Evolutionary conservation across 2,797 vertebrate species (phyloP), one percentile per base, ranked within the genome.

Genomic region (Liasis olivaceus): DNA sequence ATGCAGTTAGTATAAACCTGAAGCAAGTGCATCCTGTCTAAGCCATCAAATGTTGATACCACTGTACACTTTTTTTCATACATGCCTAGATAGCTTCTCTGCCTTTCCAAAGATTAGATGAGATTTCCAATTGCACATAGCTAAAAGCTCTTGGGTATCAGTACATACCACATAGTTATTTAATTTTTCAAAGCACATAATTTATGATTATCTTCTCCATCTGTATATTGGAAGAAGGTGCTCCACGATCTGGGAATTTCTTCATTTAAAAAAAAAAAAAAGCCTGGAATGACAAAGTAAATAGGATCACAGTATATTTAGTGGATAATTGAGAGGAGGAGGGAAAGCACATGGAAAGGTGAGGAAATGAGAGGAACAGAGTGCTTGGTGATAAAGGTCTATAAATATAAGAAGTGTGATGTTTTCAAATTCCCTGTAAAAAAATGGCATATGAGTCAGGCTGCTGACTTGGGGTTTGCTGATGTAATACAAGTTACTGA

Each of bases 381-480:
- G 92, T 88, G 81, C 85, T 88, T 91, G 62, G 77, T 66, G 59
- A 93, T 88, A 93, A 90, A 72, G 56, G 28, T 90, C 89, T 93
- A 93, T 93, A 90, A 90, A 88, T 91, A 93, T 56, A 90, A 64
- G 69, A 88, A 90, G 85, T 90, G 89, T 88, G 59, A 88, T 90
- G 47, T 90, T 88, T 88, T 36, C 42, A 88, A 81, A n/a, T 51
- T 90, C 12, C 63, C 22, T 90, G 85, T 88, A n/a, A 87, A 88
- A 90, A 87, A 60, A 93, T 77, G 56, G 85, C 47, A 88, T 93
- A 77, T 90, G 92, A 90, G 47, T 93, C 89, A 90, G 59, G 59
- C 60, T 90, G 92, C 85, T 90, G 88, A 47, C 59, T 90, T 92
- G 26, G 22, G 84, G 56, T 51, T 64, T 85, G 87, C 31, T 92